These are phyloP conservation scores for Sebastes oblongus DNA, from an alignment of 2,797 vertebrate species.

Conservation along the genomic window DNA sequence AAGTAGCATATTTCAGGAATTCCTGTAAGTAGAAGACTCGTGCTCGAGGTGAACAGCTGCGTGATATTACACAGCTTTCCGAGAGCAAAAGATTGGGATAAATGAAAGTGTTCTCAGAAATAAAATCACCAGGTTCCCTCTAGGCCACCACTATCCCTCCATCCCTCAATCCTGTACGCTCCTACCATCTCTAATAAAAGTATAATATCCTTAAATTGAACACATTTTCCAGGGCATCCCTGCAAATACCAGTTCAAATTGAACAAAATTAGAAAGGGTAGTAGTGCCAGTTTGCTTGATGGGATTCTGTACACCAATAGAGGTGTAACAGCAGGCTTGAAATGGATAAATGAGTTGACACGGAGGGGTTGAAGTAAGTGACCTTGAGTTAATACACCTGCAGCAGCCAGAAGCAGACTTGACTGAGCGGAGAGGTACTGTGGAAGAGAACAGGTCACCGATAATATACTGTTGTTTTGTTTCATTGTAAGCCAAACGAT, in stretches of 20 bases:
- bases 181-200: constrained; percentile 59
- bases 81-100: constrained; percentile 29
- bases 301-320: constrained; percentile 66
- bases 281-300: constrained; percentile 58
- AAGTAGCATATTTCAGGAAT: neutral
- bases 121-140: constrained; percentile 46
- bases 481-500: neutral
- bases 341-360: constrained; percentile 75
- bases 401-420: constrained; percentile 9
- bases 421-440: constrained; percentile 1
- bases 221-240: constrained; percentile 64
- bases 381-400: constrained; percentile 75
- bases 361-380: constrained; percentile 52
- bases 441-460: neutral
- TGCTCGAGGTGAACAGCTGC: neutral
- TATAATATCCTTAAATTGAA: constrained; percentile 71
- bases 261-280: constrained; percentile 72
- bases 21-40: neutral
- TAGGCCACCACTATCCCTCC: constrained; percentile 30
- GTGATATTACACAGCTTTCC: constrained; percentile 16
- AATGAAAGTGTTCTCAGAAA: constrained; percentile 53
- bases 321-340: constrained; percentile 64
- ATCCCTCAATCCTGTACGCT: constrained; percentile 50
- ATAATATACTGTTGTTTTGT: neutral
- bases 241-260: constrained; percentile 75